Evolutionary conservation across 2,113 vertebrate genomes (phyloP).

Genomic region (Lipotes vexillifer): DNA sequence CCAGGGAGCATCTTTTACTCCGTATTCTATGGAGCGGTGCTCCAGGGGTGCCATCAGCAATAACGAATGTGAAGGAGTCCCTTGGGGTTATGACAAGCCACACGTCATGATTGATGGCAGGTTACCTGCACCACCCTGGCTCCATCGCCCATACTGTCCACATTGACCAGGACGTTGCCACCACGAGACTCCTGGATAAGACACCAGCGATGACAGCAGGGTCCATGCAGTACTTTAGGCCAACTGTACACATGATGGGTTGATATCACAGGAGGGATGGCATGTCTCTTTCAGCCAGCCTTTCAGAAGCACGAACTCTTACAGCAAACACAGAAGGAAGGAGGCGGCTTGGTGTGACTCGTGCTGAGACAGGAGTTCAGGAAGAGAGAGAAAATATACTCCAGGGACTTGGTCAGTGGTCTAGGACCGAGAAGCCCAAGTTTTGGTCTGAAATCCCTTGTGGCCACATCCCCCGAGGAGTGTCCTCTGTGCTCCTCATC

Average conservation of each 20-base stretch:
- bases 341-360: neutral
- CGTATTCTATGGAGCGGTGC: neutral
- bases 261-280: constrained; percentile 74
- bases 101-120: neutral
- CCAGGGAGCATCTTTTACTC: neutral
- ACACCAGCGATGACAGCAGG: constrained; percentile 82
- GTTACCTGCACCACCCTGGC: constrained; percentile 83
- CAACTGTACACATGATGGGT: constrained; percentile 69
- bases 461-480: neutral
- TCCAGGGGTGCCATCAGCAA: neutral
- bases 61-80: neutral
- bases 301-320: constrained; percentile 77
- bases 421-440: neutral
- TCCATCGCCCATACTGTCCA: constrained; percentile 64
- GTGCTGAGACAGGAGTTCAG: fast-evolving
- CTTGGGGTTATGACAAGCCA: neutral
- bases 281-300: constrained; percentile 75
- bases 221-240: constrained; percentile 78
- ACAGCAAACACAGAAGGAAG: fast-evolving
- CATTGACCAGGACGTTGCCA: constrained; percentile 53
- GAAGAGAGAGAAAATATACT: neutral
- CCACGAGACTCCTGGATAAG: constrained; percentile 81
- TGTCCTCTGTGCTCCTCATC: neutral
- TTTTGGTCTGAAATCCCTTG: neutral
- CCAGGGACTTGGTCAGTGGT: neutral